Evolutionary conservation across 2,888 invertebrate genomes (phyloP).

Genomic region (Caenorhabditis sp.): DNA sequence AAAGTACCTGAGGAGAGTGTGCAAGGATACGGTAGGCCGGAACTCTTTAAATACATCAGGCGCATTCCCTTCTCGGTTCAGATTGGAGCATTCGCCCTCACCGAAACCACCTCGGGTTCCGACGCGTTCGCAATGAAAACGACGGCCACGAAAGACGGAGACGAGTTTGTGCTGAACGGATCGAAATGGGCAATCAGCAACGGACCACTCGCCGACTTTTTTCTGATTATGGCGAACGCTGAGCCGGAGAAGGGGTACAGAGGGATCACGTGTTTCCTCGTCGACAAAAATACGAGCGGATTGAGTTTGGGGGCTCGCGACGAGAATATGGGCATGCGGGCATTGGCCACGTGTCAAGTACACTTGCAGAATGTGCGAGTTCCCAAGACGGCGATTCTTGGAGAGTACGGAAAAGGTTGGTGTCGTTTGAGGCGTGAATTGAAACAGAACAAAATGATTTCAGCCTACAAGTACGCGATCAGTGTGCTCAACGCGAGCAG

Average conservation of each 20-base stretch:
- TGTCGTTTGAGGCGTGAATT: background rate
- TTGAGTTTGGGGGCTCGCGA: constrained; percentile 87
- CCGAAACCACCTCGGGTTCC: constrained; percentile 92
- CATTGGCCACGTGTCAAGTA: constrained; percentile 92
- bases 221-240: constrained; percentile 82
- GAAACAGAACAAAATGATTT: too few relatives aligned
- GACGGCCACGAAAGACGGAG: constrained; percentile 88
- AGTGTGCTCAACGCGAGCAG: constrained; percentile 93
- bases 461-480: constrained; percentile 93
- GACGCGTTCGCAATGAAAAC: constrained; percentile 97
- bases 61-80: constrained; percentile 79
- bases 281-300: constrained; percentile 89
- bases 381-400: constrained; percentile 74
- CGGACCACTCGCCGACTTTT: constrained; percentile 92
- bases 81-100: constrained; percentile 83
- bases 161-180: constrained; percentile 90
- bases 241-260: constrained; percentile 72
- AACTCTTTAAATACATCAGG: background rate
- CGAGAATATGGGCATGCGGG: constrained; percentile 86
- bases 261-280: constrained; percentile 91
- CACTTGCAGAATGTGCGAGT: constrained; percentile 93
- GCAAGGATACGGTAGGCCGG: constrained; percentile 85
- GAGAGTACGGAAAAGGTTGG: constrained; percentile 76
- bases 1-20: constrained; percentile 89
- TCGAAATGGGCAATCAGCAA: constrained; percentile 99